Conservation (phyloP, 2,888 invertebrate genomes). For the Heliconius sara region DNA sequence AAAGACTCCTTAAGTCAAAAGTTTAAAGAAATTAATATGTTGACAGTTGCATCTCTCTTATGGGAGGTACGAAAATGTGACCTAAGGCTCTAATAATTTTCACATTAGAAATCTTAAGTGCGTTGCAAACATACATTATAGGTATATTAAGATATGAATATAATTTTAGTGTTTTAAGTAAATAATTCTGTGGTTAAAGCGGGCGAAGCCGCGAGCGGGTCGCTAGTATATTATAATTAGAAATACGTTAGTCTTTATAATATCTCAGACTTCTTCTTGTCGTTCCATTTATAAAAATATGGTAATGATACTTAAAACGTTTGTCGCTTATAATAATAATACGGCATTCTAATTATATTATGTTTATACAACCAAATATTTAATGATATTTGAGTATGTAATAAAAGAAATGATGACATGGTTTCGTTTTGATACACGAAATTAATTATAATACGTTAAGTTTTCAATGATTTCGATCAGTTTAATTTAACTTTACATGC, state of each 20-base stretch:
- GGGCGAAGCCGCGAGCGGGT: too few species aligned
- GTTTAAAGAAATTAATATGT: too few species aligned
- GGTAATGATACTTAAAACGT: neutral
- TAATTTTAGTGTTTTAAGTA: too few species aligned
- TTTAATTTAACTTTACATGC: too few species aligned
- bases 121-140: too few species aligned
- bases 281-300: neutral
- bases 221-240: neutral
- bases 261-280: neutral
- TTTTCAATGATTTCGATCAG: neutral
- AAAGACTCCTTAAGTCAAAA: too few species aligned
- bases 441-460: neutral
- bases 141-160: too few species aligned
- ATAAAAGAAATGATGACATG: neutral
- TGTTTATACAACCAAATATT: neutral
- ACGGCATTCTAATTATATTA: neutral
- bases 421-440: neutral
- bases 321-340: neutral
- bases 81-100: too few species aligned
- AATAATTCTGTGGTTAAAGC: too few species aligned
- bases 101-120: too few species aligned
- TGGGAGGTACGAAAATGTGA: too few species aligned
- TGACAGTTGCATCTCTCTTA: too few species aligned
- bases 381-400: conserved; percentile 13
- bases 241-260: neutral